Base-by-base conservation (phyloP, 2,797 vertebrate genomes). In the Enteromius treurensis region DNA sequence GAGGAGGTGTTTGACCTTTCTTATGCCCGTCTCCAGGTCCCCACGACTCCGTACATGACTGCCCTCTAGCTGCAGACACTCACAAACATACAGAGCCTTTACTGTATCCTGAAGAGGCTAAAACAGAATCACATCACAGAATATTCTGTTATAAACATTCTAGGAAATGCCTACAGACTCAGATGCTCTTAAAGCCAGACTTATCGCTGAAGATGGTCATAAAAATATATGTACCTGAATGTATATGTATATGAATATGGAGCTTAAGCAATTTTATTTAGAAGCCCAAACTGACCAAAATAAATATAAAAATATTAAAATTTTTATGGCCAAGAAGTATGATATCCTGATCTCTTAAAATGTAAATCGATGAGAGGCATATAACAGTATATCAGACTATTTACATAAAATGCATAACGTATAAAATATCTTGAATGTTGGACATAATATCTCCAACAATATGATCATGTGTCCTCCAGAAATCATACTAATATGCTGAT, bases 41-140 rank as follows among this genome's bases (percentile, higher is more conserved):
- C 40, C 19, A 83, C 42, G 89, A 88, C 79, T 86, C 90, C 91
- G 87, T 92, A 89, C 88, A 88, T 92, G 84, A 83, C 91, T 93
- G 93, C 95, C 95, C 93, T 92, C 95, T 94, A 92, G 90, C 90
- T 91, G 90, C 77, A 26, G 34, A 82, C 7, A 14, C 32, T 70
- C 34, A 40, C 34, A 5, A 11, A 40, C n/a, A 40, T 40, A 19
- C 15, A 34, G 32, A 4, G 7, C 14, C 29, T 55, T 14, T 8
- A 32, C 26, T 7, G 26, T 26, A 29, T 53, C 32, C 32, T 40
- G 29, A 4, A 32, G 47, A 74, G 21, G 29, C 34, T n/a, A 2
- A 37, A 75, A n/a, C 5, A 1, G 1, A 2, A 71, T 21, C 10
- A 34, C 7, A 21, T 34, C 17, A 53, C 29, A 34, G 10, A 55